phyloP scores from a whole-genome alignment of 1,140 invertebrate species.

The Choristoneura fumiferana region DNA sequence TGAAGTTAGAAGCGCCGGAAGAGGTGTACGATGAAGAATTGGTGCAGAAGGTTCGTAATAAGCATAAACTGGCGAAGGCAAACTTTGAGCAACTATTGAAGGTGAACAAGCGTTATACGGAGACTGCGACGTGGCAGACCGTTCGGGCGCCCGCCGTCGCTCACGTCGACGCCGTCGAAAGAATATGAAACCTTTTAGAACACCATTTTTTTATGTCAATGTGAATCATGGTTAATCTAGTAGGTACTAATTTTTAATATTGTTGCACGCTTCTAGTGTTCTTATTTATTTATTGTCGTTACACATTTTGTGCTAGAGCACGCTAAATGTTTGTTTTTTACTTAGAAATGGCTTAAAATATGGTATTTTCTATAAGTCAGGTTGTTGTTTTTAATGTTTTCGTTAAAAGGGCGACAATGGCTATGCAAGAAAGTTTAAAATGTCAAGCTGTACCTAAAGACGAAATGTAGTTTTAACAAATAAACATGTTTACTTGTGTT shows the following conservation, averaged over 20 bases:
- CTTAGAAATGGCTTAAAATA: too few relatives aligned
- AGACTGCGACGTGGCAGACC: constrained; percentile 58
- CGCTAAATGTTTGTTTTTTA: too few relatives aligned
- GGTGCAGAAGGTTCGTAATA: constrained; percentile 62
- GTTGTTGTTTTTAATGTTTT: too few relatives aligned
- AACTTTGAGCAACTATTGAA: constrained; percentile 66
- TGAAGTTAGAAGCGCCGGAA: constrained; percentile 73
- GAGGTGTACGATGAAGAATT: constrained; percentile 79
- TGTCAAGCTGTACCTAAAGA: too few relatives aligned
- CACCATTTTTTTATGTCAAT: background rate
- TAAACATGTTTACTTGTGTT: too few relatives aligned
- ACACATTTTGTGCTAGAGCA: background rate
- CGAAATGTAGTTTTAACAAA: too few relatives aligned
- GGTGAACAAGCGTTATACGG: constrained; percentile 62
- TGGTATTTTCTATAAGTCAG: too few relatives aligned
- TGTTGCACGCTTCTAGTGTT: background rate
- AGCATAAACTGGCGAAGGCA: constrained; percentile 68
- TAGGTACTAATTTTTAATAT: background rate
- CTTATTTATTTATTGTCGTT: background rate
- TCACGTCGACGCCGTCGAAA: constrained; percentile 49
- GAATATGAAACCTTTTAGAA: constrained; percentile 20
- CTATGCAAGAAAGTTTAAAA: too few relatives aligned
- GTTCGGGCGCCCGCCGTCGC: constrained; percentile 53
- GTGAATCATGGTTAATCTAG: constrained; percentile 10
- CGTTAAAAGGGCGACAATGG: too few relatives aligned